Evolutionary conservation across 2,113 vertebrate genomes (phyloP), one percentile per base, ranked within the genome.

Genomic region (Seriola aureovittata): DNA sequence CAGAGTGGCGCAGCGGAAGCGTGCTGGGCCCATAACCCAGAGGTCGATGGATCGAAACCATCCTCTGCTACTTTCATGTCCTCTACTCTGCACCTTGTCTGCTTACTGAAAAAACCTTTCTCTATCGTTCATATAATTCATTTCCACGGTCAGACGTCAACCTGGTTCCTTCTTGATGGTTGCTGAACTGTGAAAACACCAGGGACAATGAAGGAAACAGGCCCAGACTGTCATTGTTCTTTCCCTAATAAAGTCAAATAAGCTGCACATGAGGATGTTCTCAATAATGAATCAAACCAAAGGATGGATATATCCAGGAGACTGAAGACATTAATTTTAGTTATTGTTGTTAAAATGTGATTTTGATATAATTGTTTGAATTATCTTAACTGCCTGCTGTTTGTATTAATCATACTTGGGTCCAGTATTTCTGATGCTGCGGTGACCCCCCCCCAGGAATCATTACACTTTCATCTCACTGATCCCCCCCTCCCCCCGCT

Each of bases 21-120:
- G 94, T 96, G 95, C 95, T 96, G 94, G 95, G 94, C 94, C 94
- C 95, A 95, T 95, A 95, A 95, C 95, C 95, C 95, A 96, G 95
- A 95, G 94, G 94, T 94, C 94, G 93, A 95, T 96, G 95, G 93
- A 95, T 96, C 94, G 93, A 96, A 95, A 96, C 95, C 95, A 94
- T 94, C 93, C 95, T 96, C 94, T 95, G 93, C 93, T 95, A 23
- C 23, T 23, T 23, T 23, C 23, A 23, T 23, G 23, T 23, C 23
- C 23, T 23, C 23, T 23, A 23, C 23, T 23, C 23, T 23, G 23
- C 23, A 23, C 23, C 23, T 36, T 0, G 34, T 36, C 34, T 36
- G 34, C 34, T 36, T 4, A 36, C 34, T 36, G 34, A 36, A 36
- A 36, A 36, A 36, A 36, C 3, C 34, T 36, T 36, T 36, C 34